Evolutionary conservation across 2,888 invertebrate genomes (phyloP).

Genomic region (Torymus auratus): DNA sequence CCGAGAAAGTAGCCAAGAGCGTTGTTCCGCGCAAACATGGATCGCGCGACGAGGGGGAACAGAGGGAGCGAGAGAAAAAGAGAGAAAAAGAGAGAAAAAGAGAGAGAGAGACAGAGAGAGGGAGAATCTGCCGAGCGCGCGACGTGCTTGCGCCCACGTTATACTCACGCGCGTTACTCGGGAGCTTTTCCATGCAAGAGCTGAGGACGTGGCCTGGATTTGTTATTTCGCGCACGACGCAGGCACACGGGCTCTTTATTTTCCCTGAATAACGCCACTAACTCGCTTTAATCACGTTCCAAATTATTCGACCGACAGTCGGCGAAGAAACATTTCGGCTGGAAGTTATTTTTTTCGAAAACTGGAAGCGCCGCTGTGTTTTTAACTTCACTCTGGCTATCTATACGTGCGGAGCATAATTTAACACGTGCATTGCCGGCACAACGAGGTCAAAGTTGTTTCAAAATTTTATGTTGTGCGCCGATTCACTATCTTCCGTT

Average conservation of each 20-base stretch:
- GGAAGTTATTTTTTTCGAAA: too few relatives aligned
- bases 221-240: conserved; percentile 27
- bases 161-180: conserved; percentile 14
- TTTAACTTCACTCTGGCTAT: too few relatives aligned
- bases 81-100: too few relatives aligned
- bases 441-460: too few relatives aligned
- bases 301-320: not conserved
- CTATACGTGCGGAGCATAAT: too few relatives aligned
- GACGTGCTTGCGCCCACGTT: conserved; percentile 45
- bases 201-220: conserved; percentile 51
- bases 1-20: conserved; percentile 28
- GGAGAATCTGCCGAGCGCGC: conserved; percentile 31
- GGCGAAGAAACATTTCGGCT: too few relatives aligned
- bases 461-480: too few relatives aligned
- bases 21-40: conserved; percentile 13
- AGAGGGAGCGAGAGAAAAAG: too few relatives aligned
- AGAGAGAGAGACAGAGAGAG: too few relatives aligned
- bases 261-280: not conserved
- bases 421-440: too few relatives aligned
- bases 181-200: conserved; percentile 48
- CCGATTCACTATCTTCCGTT: too few relatives aligned
- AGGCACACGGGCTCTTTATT: conserved; percentile 6
- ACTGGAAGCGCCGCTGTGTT: too few relatives aligned
- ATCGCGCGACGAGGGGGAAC: conserved; percentile 7
- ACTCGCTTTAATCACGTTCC: conserved; percentile 17